Evolutionary conservation across 2,797 vertebrate species (phyloP), one percentile per base, ranked within the genome.

Genomic region (Sciaenops ocellatus): DNA sequence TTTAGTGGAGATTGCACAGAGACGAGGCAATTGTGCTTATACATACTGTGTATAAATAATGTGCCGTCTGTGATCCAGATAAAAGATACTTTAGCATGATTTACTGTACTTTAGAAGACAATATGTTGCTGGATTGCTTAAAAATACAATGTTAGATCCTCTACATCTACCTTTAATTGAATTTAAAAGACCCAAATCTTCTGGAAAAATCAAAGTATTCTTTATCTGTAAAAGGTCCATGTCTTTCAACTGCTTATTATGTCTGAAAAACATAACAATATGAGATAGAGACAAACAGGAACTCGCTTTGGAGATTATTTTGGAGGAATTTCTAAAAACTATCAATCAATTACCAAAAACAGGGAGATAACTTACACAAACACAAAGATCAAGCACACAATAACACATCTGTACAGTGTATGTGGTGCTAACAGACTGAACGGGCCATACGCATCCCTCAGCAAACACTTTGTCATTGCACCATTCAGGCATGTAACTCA

Each of bases 401-500:
- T n/a, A 20, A 26, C 13, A 70, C 7, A 34, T 28, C 20, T 11
- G 20, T 8, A 34, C 42, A 55, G 15, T 69, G 38, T 50, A 56
- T 71, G 44, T 3, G 3, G 38, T 54, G 44, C 13, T 59, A 0
- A 0, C 22, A 63, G 48, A 50, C 34, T 54, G 48, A 76, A 66
- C 3, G 10, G 41, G 50, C 57, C 46, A 20, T 20, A 41, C 16
- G 52, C 15, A 69, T 78, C 72, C 51, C 44, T 73, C 54, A 38
- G 48, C 47, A 64, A 30, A 61, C 54, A 12, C 26, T 79, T 59
- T 74, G 44, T 79, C 30, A 73, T 69, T 82, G 69, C 62, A 76
- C 28, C 59, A 34, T 13, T 60, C 38, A 70, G 44, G 38, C 73
- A 64, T 79, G 20, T 83, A 68, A 69, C 77, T 85, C 79, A 86